Evolutionary conservation across 2,888 invertebrate species (phyloP).

Genomic region (Amphimallon solstitiale): DNA sequence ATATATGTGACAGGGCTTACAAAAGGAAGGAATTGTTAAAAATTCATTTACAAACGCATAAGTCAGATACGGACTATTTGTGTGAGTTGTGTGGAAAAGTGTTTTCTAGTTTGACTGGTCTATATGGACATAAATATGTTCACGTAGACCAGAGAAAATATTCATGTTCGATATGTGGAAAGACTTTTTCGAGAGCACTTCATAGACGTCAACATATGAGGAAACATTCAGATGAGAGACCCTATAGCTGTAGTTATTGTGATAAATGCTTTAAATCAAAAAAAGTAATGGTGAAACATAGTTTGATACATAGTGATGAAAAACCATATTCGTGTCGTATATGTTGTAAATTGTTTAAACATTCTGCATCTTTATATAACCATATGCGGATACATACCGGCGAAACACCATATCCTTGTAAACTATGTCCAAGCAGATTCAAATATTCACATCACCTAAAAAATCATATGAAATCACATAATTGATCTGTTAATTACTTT

Average conservation of each 20-base stretch:
- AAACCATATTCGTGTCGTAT: conserved; percentile 11
- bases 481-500: too few relatives aligned
- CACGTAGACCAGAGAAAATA: too few relatives aligned
- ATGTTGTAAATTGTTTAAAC: conserved; percentile 12
- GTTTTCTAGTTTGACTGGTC: neutral
- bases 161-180: neutral
- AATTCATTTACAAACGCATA: neutral
- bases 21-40: neutral
- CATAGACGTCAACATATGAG: neutral
- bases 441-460: conserved; percentile 20
- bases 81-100: conserved; percentile 14
- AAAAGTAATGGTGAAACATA: neutral
- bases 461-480: conserved; percentile 18
- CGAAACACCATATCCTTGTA: conserved; percentile 11
- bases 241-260: neutral
- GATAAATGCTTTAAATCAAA: conserved; percentile 2
- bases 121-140: too few relatives aligned
- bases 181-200: neutral
- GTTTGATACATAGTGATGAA: conserved; percentile 10
- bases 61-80: neutral
- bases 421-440: conserved; percentile 7
- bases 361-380: neutral
- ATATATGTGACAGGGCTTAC: neutral
- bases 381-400: conserved; percentile 18
- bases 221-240: neutral